Percentiles rank a stretch among this genome's conserved stretches.
phyloP scores from a whole-genome alignment of 2,888 invertebrate genomes.

The Nymphalis urticae region DNA sequence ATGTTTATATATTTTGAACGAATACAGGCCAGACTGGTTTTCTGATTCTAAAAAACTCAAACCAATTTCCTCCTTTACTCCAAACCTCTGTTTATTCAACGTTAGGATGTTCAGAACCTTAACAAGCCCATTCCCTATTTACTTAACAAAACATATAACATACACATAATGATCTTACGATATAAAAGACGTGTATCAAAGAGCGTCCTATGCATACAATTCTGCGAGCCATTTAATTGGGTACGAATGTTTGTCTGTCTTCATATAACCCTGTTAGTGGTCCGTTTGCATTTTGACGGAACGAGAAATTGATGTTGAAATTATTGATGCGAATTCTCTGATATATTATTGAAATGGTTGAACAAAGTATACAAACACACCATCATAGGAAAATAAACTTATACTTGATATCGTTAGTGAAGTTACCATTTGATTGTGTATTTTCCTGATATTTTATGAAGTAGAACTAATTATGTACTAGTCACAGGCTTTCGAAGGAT shows the following conservation, averaged over 20 bases:
- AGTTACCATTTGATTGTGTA: no score
- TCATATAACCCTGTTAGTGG: conserved; percentile 39
- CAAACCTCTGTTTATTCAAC: neutral
- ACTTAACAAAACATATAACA: neutral
- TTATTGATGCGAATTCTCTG: neutral
- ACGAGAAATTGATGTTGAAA: neutral
- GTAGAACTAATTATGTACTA: no score
- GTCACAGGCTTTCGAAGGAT: no score
- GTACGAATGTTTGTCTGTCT: conserved; percentile 62
- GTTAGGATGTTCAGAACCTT: neutral
- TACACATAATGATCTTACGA: conserved; percentile 21
- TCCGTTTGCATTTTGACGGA: conserved; percentile 24
- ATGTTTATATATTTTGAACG: no score
- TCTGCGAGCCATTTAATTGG: conserved; percentile 69
- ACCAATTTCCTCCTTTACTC: neutral
- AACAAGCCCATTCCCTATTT: conserved; percentile 1
- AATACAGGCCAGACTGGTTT: neutral
- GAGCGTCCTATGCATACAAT: conserved; percentile 66
- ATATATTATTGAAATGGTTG: neutral
- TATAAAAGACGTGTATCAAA: conserved; percentile 44
- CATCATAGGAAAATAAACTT: no score
- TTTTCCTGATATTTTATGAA: no score
- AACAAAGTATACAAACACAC: no score
- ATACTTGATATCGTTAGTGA: no score
- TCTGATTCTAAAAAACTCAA: neutral